Base-by-base conservation (phyloP, 2,888 invertebrate genomes). In the Pheosia tremula region DNA sequence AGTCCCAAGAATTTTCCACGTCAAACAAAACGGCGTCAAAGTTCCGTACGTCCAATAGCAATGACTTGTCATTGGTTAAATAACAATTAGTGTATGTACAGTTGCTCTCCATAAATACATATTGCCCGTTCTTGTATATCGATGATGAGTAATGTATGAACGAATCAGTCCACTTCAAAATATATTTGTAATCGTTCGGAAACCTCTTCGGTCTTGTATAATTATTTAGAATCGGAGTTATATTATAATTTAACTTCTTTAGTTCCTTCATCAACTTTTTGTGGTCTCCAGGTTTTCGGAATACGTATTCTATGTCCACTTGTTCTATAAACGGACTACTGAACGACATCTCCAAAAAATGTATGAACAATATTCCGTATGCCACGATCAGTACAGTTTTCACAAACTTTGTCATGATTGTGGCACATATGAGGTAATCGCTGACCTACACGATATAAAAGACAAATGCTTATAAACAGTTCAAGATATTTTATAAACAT, bases 1-100 rank as follows among this genome's bases (percentile, higher is more conserved):
- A 36, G 36, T 88, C 86, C 88, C 88, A 90, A 61, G 67, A 68
- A 59, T 84, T 85, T 66, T 91, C 89, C 0, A 89, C 90, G 59
- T 95, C 95, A 60, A 95, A 95, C 0, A 95, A 57, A 6, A 95
- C 82, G 0, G 94, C 95, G 56, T 95, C 94, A 49, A 79, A 93
- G 41, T 84, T 67, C 11, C 85, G 78, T 5, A 88, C 79, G 60
- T 94, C 86, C 0, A 81, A 70, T 0, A 91, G 66, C 55, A 71
- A 85, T 4, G 66, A 74, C 58, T 80, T 88, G 5, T 88, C 77
- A 41, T 75, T 82, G 0, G 90, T 94, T 0, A 94, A 75, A 62
- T 79, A 92, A 66, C 95, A 95, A 59, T 94, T 93, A 9, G 75
- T 79, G 61, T 84, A 82, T 0, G 85, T 74, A 63, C 94, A 93